phyloP scores from a whole-genome alignment of 2,113 vertebrate genomes.

The Aspiorhynchus laticeps region DNA sequence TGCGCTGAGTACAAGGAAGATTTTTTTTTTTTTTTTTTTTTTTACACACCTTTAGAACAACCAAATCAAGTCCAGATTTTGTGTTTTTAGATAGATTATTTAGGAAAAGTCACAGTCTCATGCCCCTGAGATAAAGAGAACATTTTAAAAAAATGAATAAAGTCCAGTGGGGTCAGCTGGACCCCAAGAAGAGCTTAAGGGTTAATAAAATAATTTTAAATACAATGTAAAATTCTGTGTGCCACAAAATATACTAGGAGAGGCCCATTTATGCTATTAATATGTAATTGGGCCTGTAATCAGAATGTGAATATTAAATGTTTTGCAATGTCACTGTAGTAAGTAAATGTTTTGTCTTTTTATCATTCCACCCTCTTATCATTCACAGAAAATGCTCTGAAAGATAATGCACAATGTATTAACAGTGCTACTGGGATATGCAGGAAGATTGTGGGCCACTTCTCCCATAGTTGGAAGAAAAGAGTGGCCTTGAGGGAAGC shows the following conservation, averaged over 20 bases:
- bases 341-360: neutral
- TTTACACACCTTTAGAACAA: too few species aligned
- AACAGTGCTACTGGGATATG: neutral
- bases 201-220: neutral
- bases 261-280: neutral
- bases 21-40: too few species aligned
- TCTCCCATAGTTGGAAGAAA: neutral
- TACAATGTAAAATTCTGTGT: neutral
- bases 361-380: neutral
- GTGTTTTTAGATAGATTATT: too few species aligned
- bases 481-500: neutral
- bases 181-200: neutral
- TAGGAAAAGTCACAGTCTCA: too few species aligned
- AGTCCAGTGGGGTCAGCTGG: neutral
- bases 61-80: too few species aligned
- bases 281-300: neutral
- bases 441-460: constrained; percentile 10
- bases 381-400: neutral
- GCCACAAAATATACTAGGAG: neutral
- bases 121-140: too few species aligned
- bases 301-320: neutral
- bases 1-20: too few species aligned
- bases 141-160: too few species aligned
- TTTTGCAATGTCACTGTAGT: neutral
- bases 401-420: neutral